Conservation (phyloP, 2,797 vertebrate species). For the Spea hammondii region DNA sequence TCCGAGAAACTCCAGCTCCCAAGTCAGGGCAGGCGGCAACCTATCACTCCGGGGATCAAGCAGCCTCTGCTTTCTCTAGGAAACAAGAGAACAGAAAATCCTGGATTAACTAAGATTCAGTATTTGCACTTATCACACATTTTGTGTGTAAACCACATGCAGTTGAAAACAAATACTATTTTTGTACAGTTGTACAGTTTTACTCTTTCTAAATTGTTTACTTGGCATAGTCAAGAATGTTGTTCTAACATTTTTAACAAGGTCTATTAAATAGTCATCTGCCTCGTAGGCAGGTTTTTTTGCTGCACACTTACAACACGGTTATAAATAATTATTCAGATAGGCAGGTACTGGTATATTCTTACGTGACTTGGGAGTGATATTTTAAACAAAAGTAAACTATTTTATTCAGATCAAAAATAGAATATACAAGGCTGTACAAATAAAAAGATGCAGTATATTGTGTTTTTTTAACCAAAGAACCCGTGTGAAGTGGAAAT, state of each 20-base stretch:
- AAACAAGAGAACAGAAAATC: constrained; percentile 69
- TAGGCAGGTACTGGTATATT: constrained; percentile 70
- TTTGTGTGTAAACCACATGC: constrained; percentile 64
- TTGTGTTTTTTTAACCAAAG: constrained; percentile 94
- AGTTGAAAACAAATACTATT: constrained; percentile 59
- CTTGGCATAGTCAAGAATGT: constrained; percentile 74
- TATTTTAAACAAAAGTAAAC: constrained; percentile 62
- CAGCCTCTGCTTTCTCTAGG: constrained; percentile 66
- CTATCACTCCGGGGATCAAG: constrained; percentile 60
- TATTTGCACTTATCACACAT: constrained; percentile 71
- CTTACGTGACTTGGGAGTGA: constrained; percentile 64
- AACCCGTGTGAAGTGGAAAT: constrained; percentile 67
- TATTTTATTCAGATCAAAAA: constrained; percentile 59
- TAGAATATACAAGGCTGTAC: constrained; percentile 79
- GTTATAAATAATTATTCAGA: constrained; percentile 65
- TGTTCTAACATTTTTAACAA: constrained; percentile 71
- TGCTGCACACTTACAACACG: constrained; percentile 76
- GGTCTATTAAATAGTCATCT: constrained; percentile 68
- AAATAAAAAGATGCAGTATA: constrained; percentile 57
- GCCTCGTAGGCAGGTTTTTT: constrained; percentile 61
- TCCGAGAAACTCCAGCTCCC: constrained; percentile 53
- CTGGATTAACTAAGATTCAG: constrained; percentile 67
- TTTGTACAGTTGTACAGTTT: constrained; percentile 70
- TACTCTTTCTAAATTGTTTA: constrained; percentile 73
- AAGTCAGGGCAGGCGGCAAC: constrained; percentile 56